These are phyloP conservation scores for Reticulitermes lucifugus DNA, from an alignment of 2,888 invertebrate genomes.

Conservation along the genomic window DNA sequence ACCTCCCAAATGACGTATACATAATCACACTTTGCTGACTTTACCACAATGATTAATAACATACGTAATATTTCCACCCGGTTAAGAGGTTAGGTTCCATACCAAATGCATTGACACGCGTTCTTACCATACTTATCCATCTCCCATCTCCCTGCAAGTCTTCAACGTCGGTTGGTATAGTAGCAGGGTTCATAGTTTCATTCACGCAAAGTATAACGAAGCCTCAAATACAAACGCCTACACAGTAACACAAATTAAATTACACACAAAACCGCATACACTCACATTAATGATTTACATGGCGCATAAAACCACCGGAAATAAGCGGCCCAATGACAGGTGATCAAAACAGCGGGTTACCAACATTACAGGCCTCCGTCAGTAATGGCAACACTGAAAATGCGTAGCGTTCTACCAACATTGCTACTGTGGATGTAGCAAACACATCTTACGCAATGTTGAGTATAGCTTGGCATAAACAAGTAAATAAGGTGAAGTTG, in stretches of 20 bases:
- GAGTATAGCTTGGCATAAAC: too few species aligned
- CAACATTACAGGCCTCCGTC: too few species aligned
- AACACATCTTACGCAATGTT: too few species aligned
- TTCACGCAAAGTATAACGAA: not conserved
- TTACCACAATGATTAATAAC: too few species aligned
- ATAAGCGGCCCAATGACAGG: too few species aligned
- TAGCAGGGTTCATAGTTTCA: conserved; percentile 77
- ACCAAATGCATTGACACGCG: not conserved
- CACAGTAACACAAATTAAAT: not conserved
- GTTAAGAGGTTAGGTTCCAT: not conserved
- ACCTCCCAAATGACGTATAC: too few species aligned
- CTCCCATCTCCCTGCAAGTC: conserved; percentile 88
- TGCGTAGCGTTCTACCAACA: too few species aligned
- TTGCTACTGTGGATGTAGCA: too few species aligned
- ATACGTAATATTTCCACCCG: not conserved
- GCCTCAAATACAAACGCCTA: not conserved
- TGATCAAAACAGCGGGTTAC: too few species aligned
- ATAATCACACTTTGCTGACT: too few species aligned
- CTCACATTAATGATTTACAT: not conserved
- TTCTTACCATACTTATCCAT: conserved; percentile 82
- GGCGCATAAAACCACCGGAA: not conserved
- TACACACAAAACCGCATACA: not conserved
- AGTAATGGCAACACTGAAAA: too few species aligned
- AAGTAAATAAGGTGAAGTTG: too few species aligned
- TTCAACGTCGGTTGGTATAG: conserved; percentile 75